A percentile compares a stretch with the other conserved stretches of the same genome.
Conservation (phyloP, 2,797 vertebrate genomes). For the Amazona finschi region DNA sequence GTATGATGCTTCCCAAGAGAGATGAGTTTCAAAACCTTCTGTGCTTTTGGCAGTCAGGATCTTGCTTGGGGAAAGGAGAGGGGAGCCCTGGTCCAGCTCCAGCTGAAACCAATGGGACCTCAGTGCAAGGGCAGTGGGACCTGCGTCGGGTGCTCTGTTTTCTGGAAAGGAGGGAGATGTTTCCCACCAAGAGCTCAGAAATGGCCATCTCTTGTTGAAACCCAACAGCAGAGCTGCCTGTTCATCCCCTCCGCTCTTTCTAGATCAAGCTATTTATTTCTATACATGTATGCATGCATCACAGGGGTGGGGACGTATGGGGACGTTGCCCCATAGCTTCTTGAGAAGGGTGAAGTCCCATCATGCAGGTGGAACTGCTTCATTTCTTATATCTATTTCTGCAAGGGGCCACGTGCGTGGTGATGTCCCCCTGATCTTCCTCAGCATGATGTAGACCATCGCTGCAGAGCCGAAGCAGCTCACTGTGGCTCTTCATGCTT, state of each 20-base stretch:
- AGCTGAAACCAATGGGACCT: background rate
- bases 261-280: background rate
- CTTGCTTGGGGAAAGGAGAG: background rate
- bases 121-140: background rate
- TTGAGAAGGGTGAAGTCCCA: background rate
- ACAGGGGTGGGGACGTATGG: rapidly evolving
- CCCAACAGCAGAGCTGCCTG: rapidly evolving
- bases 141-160: background rate
- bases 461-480: rapidly evolving
- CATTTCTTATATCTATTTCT: background rate
- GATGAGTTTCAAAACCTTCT: background rate
- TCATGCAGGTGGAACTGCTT: rapidly evolving
- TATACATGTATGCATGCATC: rapidly evolving
- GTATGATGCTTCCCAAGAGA: background rate
- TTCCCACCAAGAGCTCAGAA: rapidly evolving
- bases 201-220: background rate
- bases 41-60: background rate
- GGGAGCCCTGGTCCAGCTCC: background rate
- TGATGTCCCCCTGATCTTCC: background rate
- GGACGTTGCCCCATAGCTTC: rapidly evolving
- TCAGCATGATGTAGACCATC: rapidly evolving
- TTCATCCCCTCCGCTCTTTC: background rate
- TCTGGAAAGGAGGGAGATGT: background rate
- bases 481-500: background rate
- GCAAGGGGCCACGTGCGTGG: rapidly evolving